Conservation (phyloP, 2,797 vertebrate species). For the Sebastes hopkinsi region DNA sequence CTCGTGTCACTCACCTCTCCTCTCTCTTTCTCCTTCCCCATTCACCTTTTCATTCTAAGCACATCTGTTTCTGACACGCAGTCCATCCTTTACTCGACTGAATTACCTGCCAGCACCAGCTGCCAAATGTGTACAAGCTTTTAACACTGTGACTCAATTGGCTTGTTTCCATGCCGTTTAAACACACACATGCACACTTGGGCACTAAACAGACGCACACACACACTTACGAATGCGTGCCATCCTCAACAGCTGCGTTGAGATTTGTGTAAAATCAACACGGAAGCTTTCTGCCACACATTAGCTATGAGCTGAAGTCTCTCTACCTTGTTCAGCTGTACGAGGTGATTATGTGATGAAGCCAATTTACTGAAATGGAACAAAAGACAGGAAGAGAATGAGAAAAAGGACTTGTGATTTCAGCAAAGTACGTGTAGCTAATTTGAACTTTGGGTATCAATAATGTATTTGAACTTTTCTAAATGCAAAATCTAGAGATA, state of each 20-base stretch:
- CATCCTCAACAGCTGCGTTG: slow-evolving; percentile 44
- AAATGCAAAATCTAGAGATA: not conserved
- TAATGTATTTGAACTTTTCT: not conserved
- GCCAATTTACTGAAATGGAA: slow-evolving; percentile 6
- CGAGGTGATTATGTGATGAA: slow-evolving; percentile 9
- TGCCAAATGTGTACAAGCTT: slow-evolving; percentile 75
- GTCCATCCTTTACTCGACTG: slow-evolving; percentile 61
- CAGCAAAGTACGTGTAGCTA: not conserved
- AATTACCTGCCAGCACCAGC: slow-evolving; percentile 72
- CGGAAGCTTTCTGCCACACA: not conserved
- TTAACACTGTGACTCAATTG: slow-evolving; percentile 72
- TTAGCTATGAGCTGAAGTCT: slow-evolving; percentile 24
- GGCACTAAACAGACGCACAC: slow-evolving; percentile 20
- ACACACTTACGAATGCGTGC: not conserved
- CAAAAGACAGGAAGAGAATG: not conserved
- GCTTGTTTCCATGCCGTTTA: slow-evolving; percentile 60
- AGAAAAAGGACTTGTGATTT: slow-evolving; percentile 7
- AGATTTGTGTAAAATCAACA: slow-evolving; percentile 47
- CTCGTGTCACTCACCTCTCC: slow-evolving; percentile 9
- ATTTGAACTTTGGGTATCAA: not conserved
- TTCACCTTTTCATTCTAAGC: slow-evolving; percentile 54
- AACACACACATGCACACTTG: slow-evolving; percentile 22
- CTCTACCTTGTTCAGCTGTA: slow-evolving; percentile 10
- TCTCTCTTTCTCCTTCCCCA: slow-evolving; percentile 24
- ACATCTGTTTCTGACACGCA: slow-evolving; percentile 49